Conservation (phyloP, 37 sponge, comb jelly and placozoan species). For the Theonella swinhoei region DNA sequence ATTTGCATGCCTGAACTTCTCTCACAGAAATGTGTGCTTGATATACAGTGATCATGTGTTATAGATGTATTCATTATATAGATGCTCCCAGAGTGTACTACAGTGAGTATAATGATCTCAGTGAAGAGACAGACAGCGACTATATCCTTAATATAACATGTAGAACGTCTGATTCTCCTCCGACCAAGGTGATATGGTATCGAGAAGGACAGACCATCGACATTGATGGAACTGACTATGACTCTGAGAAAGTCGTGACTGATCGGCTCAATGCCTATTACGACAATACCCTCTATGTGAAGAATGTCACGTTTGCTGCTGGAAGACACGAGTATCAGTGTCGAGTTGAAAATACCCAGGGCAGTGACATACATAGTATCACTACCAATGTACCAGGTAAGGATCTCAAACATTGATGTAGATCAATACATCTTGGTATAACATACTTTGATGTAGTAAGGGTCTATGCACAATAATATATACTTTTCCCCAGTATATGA, state of each 20-base stretch:
- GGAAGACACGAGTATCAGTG: background rate
- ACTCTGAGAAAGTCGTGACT: background rate
- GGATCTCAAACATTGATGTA: no score
- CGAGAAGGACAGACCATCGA: background rate
- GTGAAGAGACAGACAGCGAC: background rate
- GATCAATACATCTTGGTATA: no score
- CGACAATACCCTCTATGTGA: background rate
- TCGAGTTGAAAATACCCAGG: background rate
- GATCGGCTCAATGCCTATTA: background rate
- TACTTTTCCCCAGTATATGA: background rate
- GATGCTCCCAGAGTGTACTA: background rate
- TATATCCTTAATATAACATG: background rate
- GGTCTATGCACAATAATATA: no score
- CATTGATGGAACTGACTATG: background rate
- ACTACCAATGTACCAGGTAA: background rate
- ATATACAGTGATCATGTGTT: no score
- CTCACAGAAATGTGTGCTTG: no score
- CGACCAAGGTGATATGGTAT: background rate
- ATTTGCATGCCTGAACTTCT: no score
- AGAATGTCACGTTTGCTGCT: background rate
- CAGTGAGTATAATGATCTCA: background rate
- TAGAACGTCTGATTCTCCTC: background rate
- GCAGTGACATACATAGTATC: background rate
- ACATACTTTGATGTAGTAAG: no score
- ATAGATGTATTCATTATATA: no score